Conservation (phyloP, 1,140 invertebrate species). For the Bombus haemorrhoidalis region DNA sequence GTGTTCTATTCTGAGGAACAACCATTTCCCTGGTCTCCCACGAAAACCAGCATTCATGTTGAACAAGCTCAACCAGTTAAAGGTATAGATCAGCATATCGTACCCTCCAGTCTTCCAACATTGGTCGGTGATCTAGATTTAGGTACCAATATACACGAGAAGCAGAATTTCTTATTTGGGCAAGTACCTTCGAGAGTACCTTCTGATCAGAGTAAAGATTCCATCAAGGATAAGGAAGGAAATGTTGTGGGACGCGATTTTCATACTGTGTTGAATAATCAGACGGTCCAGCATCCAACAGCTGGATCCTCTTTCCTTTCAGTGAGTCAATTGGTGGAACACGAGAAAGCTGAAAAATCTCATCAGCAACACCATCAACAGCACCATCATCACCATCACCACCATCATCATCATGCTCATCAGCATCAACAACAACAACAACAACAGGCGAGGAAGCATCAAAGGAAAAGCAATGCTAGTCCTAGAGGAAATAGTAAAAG, state of each 20-base stretch:
- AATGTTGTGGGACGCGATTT: slow-evolving; percentile 70
- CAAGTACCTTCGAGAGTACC: slow-evolving; percentile 70
- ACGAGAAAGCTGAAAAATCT: slow-evolving; percentile 82
- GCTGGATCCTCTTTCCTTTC: slow-evolving; percentile 83
- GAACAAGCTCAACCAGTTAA: slow-evolving; percentile 75
- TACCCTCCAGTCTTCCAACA: slow-evolving; percentile 83
- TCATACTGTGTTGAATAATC: slow-evolving; percentile 74
- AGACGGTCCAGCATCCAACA: slow-evolving; percentile 72
- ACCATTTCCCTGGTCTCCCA: slow-evolving; percentile 84
- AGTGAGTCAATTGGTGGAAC: slow-evolving; percentile 87
- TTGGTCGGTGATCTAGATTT: slow-evolving; percentile 85
- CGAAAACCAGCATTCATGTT: slow-evolving; percentile 81
- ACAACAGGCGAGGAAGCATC: slow-evolving; percentile 68
- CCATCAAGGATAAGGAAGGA: slow-evolving; percentile 75
- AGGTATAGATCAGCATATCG: slow-evolving; percentile 78
- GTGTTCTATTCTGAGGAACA: slow-evolving; percentile 81
- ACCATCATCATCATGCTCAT: slow-evolving; percentile 69
- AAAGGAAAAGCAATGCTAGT: slow-evolving; percentile 76
- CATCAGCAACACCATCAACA: slow-evolving; percentile 71
- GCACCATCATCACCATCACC: slow-evolving; percentile 62
- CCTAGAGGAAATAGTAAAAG: slow-evolving; percentile 75
- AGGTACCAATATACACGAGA: slow-evolving; percentile 80
- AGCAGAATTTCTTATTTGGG: slow-evolving; percentile 78
- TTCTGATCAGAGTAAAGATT: slow-evolving; percentile 70
- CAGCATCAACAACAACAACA: slow-evolving; percentile 64